Evolutionary conservation across 2,888 invertebrate genomes (phyloP).

Genomic region (Dolichomitus sp.): DNA sequence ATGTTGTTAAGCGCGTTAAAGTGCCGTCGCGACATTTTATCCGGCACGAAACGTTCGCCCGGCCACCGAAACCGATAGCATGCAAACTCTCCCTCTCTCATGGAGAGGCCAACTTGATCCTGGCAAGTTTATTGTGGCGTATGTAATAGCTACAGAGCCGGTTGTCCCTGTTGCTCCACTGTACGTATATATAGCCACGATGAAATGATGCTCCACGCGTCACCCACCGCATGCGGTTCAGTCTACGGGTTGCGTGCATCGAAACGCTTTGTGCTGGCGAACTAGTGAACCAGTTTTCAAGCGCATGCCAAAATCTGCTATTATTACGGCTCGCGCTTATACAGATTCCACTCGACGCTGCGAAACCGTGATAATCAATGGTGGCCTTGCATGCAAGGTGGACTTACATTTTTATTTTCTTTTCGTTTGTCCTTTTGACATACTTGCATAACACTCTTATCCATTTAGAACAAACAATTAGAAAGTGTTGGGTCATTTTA

Average conservation of each 20-base stretch:
- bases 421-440: not conserved
- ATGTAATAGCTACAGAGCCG: constrained; percentile 44
- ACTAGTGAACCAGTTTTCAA: constrained; percentile 20
- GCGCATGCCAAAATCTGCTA: constrained; percentile 20
- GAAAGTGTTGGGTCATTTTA: not conserved
- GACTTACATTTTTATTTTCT: not conserved
- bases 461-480: not conserved
- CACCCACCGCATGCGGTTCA: constrained; percentile 50
- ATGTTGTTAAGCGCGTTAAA: constrained; percentile 76
- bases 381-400: not conserved
- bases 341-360: not conserved
- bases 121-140: constrained; percentile 49
- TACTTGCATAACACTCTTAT: not conserved
- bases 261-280: constrained; percentile 47
- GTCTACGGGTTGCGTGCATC: constrained; percentile 36
- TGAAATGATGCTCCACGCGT: constrained; percentile 42
- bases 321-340: not conserved
- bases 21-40: constrained; percentile 68
- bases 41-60: constrained; percentile 21
- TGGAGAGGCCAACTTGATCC: constrained; percentile 20
- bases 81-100: constrained; percentile 41
- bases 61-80: constrained; percentile 38
- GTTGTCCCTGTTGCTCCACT: constrained; percentile 42
- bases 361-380: not conserved
- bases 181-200: constrained; percentile 3